These are phyloP conservation scores for Antechinus stuartii DNA, from an alignment of 2,113 vertebrate species.

Conservation along the genomic window DNA sequence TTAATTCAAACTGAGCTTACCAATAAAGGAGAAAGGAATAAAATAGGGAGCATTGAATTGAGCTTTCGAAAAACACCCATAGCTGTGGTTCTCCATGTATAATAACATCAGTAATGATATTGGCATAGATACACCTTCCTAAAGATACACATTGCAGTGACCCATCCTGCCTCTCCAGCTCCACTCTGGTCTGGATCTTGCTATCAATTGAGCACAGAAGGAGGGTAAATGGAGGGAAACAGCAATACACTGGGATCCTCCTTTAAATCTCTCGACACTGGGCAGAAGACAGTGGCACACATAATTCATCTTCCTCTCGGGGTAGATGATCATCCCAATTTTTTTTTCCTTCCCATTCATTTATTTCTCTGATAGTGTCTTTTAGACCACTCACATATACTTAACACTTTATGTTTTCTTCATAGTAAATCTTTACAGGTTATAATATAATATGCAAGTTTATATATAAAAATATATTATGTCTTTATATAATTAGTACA, in stretches of 20 bases:
- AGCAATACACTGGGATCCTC: neutral
- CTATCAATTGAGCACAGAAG: neutral
- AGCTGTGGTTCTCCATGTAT: neutral
- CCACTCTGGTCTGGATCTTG: neutral
- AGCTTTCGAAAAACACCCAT: neutral
- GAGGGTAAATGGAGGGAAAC: neutral
- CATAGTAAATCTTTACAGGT: neutral
- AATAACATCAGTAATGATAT: neutral
- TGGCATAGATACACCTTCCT: neutral
- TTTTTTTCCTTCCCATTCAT: neutral
- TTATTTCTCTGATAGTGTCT: neutral
- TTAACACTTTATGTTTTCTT: neutral
- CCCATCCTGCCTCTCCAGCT: neutral
- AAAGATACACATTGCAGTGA: neutral
- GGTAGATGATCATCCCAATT: neutral
- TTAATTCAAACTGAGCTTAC: too few species aligned
- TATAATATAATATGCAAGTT: too few species aligned
- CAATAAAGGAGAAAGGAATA: too few species aligned
- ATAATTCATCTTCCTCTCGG: neutral
- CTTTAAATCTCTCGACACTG: neutral
- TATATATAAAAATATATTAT: too few species aligned
- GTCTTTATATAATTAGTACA: too few species aligned
- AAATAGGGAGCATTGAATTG: too few species aligned
- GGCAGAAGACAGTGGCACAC: neutral
- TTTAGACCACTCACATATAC: neutral